Conservation (phyloP, 2,797 vertebrate species). For the Rousettus madagascariensis region DNA sequence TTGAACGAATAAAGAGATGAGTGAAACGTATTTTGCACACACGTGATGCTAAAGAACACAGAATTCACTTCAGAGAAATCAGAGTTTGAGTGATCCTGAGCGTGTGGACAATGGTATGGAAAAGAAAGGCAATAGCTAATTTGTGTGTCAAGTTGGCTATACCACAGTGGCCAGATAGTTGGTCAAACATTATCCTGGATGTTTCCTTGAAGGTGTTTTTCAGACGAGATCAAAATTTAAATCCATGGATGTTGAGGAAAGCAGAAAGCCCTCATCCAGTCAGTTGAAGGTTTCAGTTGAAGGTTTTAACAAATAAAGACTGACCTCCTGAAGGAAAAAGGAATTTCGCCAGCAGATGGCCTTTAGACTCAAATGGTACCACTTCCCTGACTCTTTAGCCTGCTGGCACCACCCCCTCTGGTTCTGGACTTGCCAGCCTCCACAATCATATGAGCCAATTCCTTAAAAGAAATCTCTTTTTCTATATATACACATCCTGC, state of each 20-base stretch:
- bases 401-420: neutral
- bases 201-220: neutral
- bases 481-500: accelerated
- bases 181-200: neutral
- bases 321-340: neutral
- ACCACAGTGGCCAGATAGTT: neutral
- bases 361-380: neutral
- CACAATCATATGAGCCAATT: neutral
- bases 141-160: neutral
- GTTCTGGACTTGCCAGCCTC: neutral
- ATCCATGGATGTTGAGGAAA: neutral
- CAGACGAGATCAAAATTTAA: neutral
- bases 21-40: neutral
- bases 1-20: neutral
- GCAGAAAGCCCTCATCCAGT: neutral
- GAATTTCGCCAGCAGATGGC: neutral
- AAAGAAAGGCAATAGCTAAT: neutral
- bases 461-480: neutral
- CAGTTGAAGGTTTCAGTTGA: neutral
- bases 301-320: neutral
- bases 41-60: neutral
- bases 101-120: neutral
- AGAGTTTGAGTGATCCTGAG: neutral
- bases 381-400: neutral
- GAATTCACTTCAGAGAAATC: neutral